A percentile compares a stretch with the other conserved stretches of the same genome.
Conservation (phyloP, 2,113 vertebrate genomes). For the Atractosteus spatula region DNA sequence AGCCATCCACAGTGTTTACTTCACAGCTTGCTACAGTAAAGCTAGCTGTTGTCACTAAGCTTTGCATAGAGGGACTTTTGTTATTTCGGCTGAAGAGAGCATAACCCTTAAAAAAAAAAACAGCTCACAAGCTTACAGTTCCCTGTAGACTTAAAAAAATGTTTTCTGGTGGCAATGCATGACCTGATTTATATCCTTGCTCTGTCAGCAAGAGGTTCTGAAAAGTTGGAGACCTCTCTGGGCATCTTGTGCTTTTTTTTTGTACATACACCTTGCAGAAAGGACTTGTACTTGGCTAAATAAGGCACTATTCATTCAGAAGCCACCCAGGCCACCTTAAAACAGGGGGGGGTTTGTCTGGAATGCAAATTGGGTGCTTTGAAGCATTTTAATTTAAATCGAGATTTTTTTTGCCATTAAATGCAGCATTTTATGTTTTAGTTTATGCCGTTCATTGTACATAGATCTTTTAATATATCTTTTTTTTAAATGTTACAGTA, state of each 20-base stretch:
- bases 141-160: not conserved
- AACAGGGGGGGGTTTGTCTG: conserved; percentile 12
- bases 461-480: no score
- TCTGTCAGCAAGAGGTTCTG: not conserved
- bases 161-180: conserved; percentile 15
- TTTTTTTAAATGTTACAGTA: no score
- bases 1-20: not conserved
- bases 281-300: not conserved
- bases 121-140: no score
- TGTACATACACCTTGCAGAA: not conserved
- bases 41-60: not conserved
- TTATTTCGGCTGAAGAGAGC: not conserved
- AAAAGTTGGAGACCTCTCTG: not conserved
- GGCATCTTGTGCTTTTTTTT: not conserved
- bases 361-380: conserved; percentile 33
- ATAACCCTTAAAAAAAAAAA: not conserved
- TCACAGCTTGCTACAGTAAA: not conserved
- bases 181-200: conserved; percentile 19
- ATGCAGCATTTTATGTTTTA: not conserved
- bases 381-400: conserved; percentile 39
- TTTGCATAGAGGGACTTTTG: not conserved
- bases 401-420: conserved; percentile 4
- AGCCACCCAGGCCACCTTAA: conserved; percentile 17
- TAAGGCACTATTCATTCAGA: conserved; percentile 50
- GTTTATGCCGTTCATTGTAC: no score